These are phyloP conservation scores for Momotus momota DNA, from an alignment of 2,797 vertebrate species.

Conservation along the genomic window DNA sequence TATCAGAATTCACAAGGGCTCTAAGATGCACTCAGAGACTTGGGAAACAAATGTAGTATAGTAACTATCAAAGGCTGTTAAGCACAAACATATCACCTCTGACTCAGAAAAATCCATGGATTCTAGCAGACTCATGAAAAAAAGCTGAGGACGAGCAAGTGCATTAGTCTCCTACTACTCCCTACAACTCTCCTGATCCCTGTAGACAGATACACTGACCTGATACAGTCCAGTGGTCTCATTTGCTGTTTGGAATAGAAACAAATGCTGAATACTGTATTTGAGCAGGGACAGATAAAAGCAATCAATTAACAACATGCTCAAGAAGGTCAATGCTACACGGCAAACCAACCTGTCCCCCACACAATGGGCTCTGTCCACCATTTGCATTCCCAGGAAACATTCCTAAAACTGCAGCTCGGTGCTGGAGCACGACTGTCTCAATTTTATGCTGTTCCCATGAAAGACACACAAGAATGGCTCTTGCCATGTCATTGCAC, in stretches of 20 bases:
- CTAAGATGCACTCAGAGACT: neutral
- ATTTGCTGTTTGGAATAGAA: neutral
- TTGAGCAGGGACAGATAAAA: neutral
- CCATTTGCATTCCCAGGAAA: neutral
- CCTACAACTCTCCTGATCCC: neutral
- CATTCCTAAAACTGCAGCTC: neutral
- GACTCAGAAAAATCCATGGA: neutral
- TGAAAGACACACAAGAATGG: rapidly evolving
- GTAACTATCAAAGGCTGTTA: neutral
- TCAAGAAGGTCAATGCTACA: neutral
- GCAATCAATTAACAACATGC: neutral
- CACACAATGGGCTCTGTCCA: rapidly evolving
- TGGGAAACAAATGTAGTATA: neutral
- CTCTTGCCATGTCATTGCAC: neutral
- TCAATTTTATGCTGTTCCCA: rapidly evolving
- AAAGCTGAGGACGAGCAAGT: neutral
- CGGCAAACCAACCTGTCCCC: rapidly evolving
- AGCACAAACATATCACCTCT: neutral
- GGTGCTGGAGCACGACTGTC: neutral
- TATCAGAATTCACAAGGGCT: neutral
- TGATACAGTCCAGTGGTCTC: neutral
- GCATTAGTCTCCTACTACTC: neutral
- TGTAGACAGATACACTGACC: neutral
- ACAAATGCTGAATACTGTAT: neutral
- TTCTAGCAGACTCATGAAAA: neutral